Percentiles rank a stretch among this genome's conserved stretches.
phyloP scores from a whole-genome alignment of 2,888 invertebrate genomes.

The Apamea anceps region DNA sequence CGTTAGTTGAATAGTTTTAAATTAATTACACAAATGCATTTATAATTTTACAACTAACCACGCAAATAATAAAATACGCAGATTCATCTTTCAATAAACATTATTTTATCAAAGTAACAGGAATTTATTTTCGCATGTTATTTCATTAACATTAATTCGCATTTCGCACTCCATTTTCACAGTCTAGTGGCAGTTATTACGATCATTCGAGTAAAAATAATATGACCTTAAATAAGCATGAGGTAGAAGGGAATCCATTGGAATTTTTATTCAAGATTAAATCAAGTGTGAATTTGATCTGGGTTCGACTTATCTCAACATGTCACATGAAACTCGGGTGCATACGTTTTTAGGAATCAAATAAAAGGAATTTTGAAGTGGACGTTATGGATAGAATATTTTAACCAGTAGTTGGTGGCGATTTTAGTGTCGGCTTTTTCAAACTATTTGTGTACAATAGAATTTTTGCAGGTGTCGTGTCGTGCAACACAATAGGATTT shows the following conservation, averaged over 20 bases:
- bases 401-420: background rate
- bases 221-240: conserved; percentile 69
- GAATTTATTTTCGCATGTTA: conserved; percentile 45
- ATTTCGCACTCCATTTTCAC: conserved; percentile 57
- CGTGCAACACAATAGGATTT: background rate
- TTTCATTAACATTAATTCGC: conserved; percentile 55
- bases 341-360: conserved; percentile 71
- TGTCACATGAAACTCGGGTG: conserved; percentile 66
- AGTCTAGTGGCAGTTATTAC: conserved; percentile 60
- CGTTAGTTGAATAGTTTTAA: background rate
- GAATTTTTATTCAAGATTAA: conserved; percentile 76
- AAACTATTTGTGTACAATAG: background rate
- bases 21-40: conserved; percentile 10
- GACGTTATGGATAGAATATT: conserved; percentile 42
- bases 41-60: background rate
- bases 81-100: conserved; percentile 13
- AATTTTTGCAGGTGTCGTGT: background rate
- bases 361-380: conserved; percentile 63
- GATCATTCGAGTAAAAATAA: conserved; percentile 69
- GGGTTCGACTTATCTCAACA: conserved; percentile 73
- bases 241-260: conserved; percentile 64
- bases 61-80: conserved; percentile 20
- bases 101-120: conserved; percentile 6
- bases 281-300: conserved; percentile 77
- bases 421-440: background rate